Evolutionary conservation across 2,113 vertebrate genomes (phyloP), one percentile per base, ranked within the genome.

Genomic region (Synchiropus splendidus): DNA sequence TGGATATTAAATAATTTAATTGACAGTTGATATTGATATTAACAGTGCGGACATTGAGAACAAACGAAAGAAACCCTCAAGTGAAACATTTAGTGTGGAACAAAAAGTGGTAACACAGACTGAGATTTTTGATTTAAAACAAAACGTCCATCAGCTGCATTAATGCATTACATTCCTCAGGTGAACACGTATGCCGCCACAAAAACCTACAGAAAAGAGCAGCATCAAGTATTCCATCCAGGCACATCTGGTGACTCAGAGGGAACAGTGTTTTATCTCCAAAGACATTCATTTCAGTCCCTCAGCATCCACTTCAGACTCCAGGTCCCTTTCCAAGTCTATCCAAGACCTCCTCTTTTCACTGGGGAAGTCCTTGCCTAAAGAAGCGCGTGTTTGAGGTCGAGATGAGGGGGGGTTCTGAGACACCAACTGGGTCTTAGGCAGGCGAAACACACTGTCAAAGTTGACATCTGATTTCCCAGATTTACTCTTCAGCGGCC

Each of bases 291-390:
- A 42, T 16, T 15, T 5, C 18, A 39, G 16, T 6, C 39, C 1
- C 1, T 1, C 5, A n/a, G 9, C 12, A 10, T 33, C 65, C 0
- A 32, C 75, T 5, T 67, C 54, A 5, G 2, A 54, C 1, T 72
- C 70, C 0, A 52, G 2, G 6, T 74, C 79, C 47, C 79, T 51
- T 14, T 74, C 70, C 53, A 63, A 76, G 8, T 83, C 78, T n/a
- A 64, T 67, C 78, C 80, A 78, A 12, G 76, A 81, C 6, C 64
- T 71, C 42, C 54, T 76, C 65, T 83, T 83, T 2, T 64, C 78
- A 5, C 78, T 81, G 18, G 76, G 78, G 37, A 78, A 80, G 58
- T 80, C 70, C 6, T 81, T 83, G 16, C 78, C 80, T 12, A 80
- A 21, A 18, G 76, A 36, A 0, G 50, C 72, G 1, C 78, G 62